Conservation (phyloP, 2,888 invertebrate species). For the Celastrina argiolus region DNA sequence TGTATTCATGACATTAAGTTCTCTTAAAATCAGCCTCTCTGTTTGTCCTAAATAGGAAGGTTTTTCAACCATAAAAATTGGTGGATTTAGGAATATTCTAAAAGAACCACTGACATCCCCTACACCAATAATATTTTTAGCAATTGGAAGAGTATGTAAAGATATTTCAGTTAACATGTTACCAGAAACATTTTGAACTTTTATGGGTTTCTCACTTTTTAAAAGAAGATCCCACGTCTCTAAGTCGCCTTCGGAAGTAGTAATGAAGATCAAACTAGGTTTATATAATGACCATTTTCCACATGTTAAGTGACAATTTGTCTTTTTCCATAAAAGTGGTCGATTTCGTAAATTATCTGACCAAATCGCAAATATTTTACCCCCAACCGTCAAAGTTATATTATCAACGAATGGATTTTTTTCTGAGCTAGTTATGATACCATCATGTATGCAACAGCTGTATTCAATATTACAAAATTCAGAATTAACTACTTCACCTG, state of each 20-base stretch:
- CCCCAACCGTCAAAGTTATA: constrained; percentile 84
- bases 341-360: constrained; percentile 79
- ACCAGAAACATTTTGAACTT: constrained; percentile 82
- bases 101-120: constrained; percentile 83
- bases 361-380: constrained; percentile 86
- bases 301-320: constrained; percentile 77
- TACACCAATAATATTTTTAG: constrained; percentile 80
- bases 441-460: constrained; percentile 82
- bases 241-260: constrained; percentile 84
- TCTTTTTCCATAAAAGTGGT: constrained; percentile 83
- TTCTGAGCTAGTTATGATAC: constrained; percentile 78
- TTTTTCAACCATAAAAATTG: constrained; percentile 68
- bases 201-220: constrained; percentile 82
- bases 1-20: constrained; percentile 70
- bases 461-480: constrained; percentile 72
- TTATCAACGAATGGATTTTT: constrained; percentile 81
- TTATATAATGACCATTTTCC: constrained; percentile 87
- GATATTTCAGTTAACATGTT: constrained; percentile 80
- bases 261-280: constrained; percentile 83
- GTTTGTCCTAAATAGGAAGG: constrained; percentile 59
- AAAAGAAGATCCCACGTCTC: constrained; percentile 89
- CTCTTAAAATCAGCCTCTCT: constrained; percentile 68
- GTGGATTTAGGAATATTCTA: constrained; percentile 79
- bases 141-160: constrained; percentile 75
- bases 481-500: constrained; percentile 79